phyloP scores from a whole-genome alignment of 2,113 vertebrate species.

The Chloebia gouldiae region DNA sequence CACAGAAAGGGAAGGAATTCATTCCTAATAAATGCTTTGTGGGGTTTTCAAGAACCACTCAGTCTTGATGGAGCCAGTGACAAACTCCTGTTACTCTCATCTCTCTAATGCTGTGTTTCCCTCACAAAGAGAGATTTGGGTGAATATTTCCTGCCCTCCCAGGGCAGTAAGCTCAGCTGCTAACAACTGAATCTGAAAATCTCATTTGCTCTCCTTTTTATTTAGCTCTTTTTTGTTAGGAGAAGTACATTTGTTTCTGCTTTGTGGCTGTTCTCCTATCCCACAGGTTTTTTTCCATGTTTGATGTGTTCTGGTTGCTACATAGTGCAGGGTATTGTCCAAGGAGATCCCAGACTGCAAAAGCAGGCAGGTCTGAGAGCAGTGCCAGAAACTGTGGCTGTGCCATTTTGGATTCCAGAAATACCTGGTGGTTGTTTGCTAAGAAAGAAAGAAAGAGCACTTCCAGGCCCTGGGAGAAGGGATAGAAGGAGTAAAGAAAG shows the following conservation, averaged over 20 bases:
- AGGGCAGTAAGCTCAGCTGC: background rate
- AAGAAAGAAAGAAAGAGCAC: background rate
- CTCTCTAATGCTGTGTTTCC: background rate
- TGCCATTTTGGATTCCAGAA: background rate
- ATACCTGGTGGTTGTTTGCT: background rate
- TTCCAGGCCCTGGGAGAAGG: background rate
- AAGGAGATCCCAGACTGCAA: background rate
- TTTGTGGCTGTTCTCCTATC: background rate
- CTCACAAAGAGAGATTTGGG: background rate
- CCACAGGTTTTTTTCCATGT: background rate
- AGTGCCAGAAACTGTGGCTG: background rate
- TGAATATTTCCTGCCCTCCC: background rate
- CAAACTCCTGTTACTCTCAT: background rate
- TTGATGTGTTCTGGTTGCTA: background rate
- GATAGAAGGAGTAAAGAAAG: background rate
- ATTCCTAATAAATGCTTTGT: slow-evolving; percentile 28
- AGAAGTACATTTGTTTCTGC: background rate
- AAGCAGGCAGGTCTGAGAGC: background rate
- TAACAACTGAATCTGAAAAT: background rate
- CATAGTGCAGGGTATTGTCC: background rate
- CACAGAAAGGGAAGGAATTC: slow-evolving; percentile 46
- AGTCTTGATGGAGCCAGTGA: background rate
- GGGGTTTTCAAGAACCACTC: slow-evolving; percentile 20
- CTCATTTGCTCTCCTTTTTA: background rate
- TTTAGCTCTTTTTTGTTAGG: background rate